Evolutionary conservation across 2,797 vertebrate species (phyloP), one percentile per base, ranked within the genome.

Genomic region (Enteromius viviparus): DNA sequence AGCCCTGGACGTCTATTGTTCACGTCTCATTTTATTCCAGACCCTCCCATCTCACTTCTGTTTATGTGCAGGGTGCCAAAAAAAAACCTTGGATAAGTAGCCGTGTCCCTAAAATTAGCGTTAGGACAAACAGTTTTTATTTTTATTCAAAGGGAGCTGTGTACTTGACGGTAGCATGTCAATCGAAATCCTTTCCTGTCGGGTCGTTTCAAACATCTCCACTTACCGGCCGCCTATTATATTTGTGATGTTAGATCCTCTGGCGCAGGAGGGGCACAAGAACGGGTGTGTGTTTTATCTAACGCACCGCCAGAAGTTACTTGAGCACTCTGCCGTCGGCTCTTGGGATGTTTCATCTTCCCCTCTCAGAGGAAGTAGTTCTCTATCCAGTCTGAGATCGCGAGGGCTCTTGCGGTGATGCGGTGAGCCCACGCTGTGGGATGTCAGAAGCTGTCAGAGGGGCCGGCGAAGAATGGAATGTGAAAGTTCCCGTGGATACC

Each of bases 41-140:
- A 64, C 81, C 37, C 94, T 93, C 92, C 93, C 91, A 91, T 62
- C 65, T 93, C 93, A 93, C 94, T 94, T 95, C 92, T 87, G 86
- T 89, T 88, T 82, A 75, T 88, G 79, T 90, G 85, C 88, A 51
- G 80, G 86, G 85, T 85, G 87, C 80, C 79, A 89, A 23, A 70
- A 23, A 69, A 80, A 87, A 87, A 70, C 87, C 80, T 75, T 70
- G 47, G 47, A 85, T 87, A 90, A 89, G 88, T 60, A 85, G 78
- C 81, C 72, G 66, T 85, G 78, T 90, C 82, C 86, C 85, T 77
- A 80, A 85, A 89, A 83, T 76, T 62, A 86, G 75, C 86, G 88
- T 86, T 86, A 84, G 45, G 37, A 51, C 70, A 81, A 65, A 85
- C 68, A 21, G 74, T n/a, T 71, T 77, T 79, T 62, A 81, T 55